Base-by-base conservation (phyloP, 2,113 vertebrate species). In the Dromiciops gliroides region DNA sequence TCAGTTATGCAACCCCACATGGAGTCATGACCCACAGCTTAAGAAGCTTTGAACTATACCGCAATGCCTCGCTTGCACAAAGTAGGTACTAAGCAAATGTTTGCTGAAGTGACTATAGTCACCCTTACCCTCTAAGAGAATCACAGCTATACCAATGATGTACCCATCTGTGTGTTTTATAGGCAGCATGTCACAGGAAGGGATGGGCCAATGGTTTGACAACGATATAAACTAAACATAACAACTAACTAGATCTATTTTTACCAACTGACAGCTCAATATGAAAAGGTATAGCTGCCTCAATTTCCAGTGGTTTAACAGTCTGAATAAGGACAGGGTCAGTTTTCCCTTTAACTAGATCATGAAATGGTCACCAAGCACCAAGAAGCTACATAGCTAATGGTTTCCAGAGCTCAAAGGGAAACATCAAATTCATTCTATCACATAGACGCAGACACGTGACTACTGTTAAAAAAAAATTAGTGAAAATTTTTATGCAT, bases 401-500 rank as follows among this genome's bases (percentile, higher is more conserved):
- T 89, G 44, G 52, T 3, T 48, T 90, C 44, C 75, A 60, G 50
- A 89, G 89, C 51, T 83, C 67, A 92, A 94, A 93, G 93, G 0
- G 28, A 50, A 92, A 92, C 95, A 47, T 50, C 47, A 90, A 47
- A 48, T 89, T 44, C 91, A 9, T 83, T 90, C 19, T 47, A 19
- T 31, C 56, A 60, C n/a, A 47, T 91, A 92, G 31, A 95, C 12
- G 90, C 0, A 83, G n/a, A 31, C 50, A 89, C 93, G 6, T 93
- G 47, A 94, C 37, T 83, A 93, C 75, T 24, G 5, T 37, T 16
- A 50, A 89, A 22, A 90, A 53, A 96, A 95, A 8, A 47, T 50
- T 24, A 88, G 47, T 90, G 91, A 52, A 49, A 93, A 91, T 93
- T 94, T 95, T 92, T 94, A 92, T 93, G 94, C 19, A 22, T n/a